Evolutionary conservation across 1,140 invertebrate genomes (phyloP), one percentile per base, ranked within the genome.

Genomic region (Bactericera cockerelli): DNA sequence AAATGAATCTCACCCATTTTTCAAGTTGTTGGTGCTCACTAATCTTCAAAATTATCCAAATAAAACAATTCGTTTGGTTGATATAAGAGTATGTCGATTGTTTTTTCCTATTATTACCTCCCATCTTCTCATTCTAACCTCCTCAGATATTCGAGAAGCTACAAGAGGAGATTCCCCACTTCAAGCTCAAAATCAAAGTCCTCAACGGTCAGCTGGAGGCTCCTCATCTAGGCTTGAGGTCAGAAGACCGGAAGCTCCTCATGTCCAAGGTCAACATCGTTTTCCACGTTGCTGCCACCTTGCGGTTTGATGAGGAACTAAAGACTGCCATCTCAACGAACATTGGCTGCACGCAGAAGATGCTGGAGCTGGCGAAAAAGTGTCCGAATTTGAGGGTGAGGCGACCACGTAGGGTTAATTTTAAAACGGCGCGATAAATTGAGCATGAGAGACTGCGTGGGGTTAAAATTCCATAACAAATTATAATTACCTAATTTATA

Each of bases 261-360:
- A 74, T 75, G 22, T 76, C 87, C 4, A 80, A 84, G 62, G 79
- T 93, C 1, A 76, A 83, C 33, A 81, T 95, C 55, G 84, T 97
- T 0, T 80, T 82, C 68, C 81, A 84, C 66, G 74, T 76, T 38
- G 81, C 81, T 1, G 81, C 81, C 0, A 82, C 81, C 0, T 79
- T 83, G 0, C 70, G 78, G 24, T 84, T 84, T 60, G 79, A 86
- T 63, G 82, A 84, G 64, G 71, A 76, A 10, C 64, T 86, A 11
- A 74, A 76, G 56, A 70, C 74, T 0, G 81, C 82, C 1, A 71
- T 84, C 1, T 69, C 74, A 13, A 81, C 83, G 57, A 87, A 87
- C 67, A 78, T 83, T 0, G 67, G 77, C 25, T 81, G 79, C 0
- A 81, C 81, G 0, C 70, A 75, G 60, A 78, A 81, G 53, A 61